Evolutionary conservation across 2,797 vertebrate genomes (phyloP), one percentile per base, ranked within the genome.

Genomic region (Acipenser ruthenus): DNA sequence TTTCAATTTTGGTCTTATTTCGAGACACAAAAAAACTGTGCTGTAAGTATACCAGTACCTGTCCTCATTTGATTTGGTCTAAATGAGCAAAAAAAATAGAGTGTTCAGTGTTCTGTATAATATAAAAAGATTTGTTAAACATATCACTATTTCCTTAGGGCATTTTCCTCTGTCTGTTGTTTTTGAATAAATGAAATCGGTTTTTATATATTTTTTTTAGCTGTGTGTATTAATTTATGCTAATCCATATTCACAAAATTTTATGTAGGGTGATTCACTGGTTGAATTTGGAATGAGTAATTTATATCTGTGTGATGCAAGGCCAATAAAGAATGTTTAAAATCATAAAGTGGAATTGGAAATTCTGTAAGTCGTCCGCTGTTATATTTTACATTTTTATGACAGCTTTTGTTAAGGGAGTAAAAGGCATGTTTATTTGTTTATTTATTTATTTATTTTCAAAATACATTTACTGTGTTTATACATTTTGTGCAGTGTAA

Each of bases 11-110:
- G 62, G 63, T 73, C 67, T 64, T 53, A 50, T 68, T 71, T 50
- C 63, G 59, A 58, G 69, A 12, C 60, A 70, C 64, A 68, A 60
- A 65, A 37, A 63, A 67, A 49, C 62, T 6, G 18, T 10, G 23
- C 61, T 67, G 62, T n/a, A 49, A 69, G 62, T 55, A n/a, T 13
- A 11, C 55, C 55, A 58, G 55, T n/a, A 10, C 12, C 55, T 13
- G 11, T 58, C 55, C 55, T n/a, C 9, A 53, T 53, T n/a, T 58
- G 55, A 58, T 58, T 58, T 58, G 55, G 55, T 58, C 55, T 58
- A n/a, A 58, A 75, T 75, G 65, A 61, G 73, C 72, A 60, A 71
- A 65, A 68, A 15, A 75, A 69, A 81, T 73, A 69, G 77, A 80
- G n/a, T n/a, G n/a, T 75, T 74, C 58, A 10, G 12, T 6, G 56